These are phyloP conservation scores for Myzus persicae DNA, from an alignment of 1,140 invertebrate genomes.

Conservation along the genomic window DNA sequence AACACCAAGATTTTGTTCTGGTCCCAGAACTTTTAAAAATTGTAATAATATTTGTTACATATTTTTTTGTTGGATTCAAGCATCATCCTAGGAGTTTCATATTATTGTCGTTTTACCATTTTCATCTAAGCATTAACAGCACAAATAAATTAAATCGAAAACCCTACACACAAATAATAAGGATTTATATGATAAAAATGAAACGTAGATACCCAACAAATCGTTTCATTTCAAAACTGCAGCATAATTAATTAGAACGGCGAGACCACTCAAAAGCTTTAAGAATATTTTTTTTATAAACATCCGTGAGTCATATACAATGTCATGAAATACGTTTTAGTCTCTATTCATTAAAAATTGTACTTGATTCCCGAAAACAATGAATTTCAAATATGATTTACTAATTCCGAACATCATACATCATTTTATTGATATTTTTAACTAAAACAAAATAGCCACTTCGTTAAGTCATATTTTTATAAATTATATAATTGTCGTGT, in stretches of 20 bases:
- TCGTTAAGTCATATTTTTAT: conserved; percentile 56
- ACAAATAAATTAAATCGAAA: not conserved
- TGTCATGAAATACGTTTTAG: not conserved
- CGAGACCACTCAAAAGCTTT: not conserved
- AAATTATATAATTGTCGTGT: conserved; percentile 47
- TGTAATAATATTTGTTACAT: not conserved
- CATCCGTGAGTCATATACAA: not conserved
- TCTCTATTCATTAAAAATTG: no score
- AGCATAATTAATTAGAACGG: not conserved
- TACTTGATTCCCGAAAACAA: not conserved
- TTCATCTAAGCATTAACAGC: not conserved
- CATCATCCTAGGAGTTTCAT: not conserved
- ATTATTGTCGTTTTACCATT: not conserved
- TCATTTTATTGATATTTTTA: not conserved
- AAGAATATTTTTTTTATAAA: not conserved
- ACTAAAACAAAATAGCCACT: not conserved
- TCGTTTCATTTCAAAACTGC: not conserved
- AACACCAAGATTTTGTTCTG: no score
- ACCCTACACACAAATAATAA: not conserved
- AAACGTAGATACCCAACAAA: not conserved
- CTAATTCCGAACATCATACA: no score
- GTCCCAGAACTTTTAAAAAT: not conserved
- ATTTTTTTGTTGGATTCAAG: not conserved
- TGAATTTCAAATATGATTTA: no score
- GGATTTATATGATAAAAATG: not conserved